A percentile compares a stretch with the other conserved stretches of the same genome.
Evolutionary conservation across 2,797 vertebrate species (phyloP).

Genomic region (Rhincodon typus): DNA sequence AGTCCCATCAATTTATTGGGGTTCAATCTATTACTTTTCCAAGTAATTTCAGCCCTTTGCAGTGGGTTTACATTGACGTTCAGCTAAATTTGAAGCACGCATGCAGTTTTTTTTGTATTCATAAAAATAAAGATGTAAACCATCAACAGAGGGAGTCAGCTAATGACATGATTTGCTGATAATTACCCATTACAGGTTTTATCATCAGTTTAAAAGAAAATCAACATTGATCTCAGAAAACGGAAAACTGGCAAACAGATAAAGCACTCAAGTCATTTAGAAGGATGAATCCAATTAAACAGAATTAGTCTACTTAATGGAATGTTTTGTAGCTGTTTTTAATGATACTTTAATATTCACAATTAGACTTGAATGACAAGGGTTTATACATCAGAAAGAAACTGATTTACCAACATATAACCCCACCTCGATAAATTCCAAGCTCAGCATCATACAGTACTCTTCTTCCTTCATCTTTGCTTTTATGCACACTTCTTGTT

Average conservation of each 20-base stretch:
- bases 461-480: too few species aligned
- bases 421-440: too few species aligned
- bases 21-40: neutral
- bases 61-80: neutral
- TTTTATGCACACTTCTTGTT: too few species aligned
- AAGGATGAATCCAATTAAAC: slow-evolving; percentile 14
- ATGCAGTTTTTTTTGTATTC: neutral
- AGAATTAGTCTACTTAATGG: neutral
- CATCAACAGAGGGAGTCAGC: neutral
- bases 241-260: neutral
- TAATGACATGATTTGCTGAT: slow-evolving; percentile 33
- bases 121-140: neutral
- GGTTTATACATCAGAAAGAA: neutral
- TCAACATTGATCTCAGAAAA: slow-evolving; percentile 22
- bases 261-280: neutral
- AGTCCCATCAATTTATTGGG: neutral
- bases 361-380: neutral
- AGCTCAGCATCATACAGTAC: too few species aligned
- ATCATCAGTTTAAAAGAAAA: neutral
- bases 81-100: neutral
- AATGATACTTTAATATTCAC: slow-evolving; percentile 1
- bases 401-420: neutral
- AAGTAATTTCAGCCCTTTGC: neutral
- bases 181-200: slow-evolving; percentile 13
- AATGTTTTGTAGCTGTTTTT: neutral